Evolutionary conservation across 2,113 vertebrate species (phyloP).

Genomic region (Laticauda colubrina): DNA sequence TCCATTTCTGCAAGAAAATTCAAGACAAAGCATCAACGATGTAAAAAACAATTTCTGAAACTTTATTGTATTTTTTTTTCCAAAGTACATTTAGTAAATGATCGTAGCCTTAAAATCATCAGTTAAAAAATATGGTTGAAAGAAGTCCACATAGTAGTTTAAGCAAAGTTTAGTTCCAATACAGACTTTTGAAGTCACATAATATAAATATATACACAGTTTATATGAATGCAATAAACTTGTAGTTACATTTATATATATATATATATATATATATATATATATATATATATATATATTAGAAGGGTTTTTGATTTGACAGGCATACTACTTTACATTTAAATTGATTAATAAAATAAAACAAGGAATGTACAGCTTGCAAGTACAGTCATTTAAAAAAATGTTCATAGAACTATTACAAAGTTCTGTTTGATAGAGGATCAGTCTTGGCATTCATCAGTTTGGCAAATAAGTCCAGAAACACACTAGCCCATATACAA

Average conservation of each 20-base stretch:
- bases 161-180: constrained; percentile 77
- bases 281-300: constrained; percentile 3
- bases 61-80: constrained; percentile 81
- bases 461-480: constrained; percentile 11
- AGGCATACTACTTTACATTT: constrained; percentile 72
- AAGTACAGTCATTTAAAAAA: constrained; percentile 71
- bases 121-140: constrained; percentile 76
- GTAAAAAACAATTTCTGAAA: constrained; percentile 81
- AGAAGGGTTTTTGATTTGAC: constrained; percentile 68
- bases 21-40: constrained; percentile 77
- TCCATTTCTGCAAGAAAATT: constrained; percentile 68
- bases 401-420: constrained; percentile 47
- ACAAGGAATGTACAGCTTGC: constrained; percentile 73
- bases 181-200: constrained; percentile 78
- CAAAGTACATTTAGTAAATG: constrained; percentile 79
- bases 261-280: constrained; percentile 65
- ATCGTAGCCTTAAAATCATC: constrained; percentile 74
- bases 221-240: constrained; percentile 78
- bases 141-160: constrained; percentile 75
- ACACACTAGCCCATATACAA: neutral
- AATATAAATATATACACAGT: constrained; percentile 73
- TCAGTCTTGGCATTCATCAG: constrained; percentile 34
- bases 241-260: constrained; percentile 73
- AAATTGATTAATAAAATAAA: constrained; percentile 74
- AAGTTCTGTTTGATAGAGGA: constrained; percentile 67